phyloP scores from a whole-genome alignment of 2,888 invertebrate species.

The Platerodrilus igneus region DNA sequence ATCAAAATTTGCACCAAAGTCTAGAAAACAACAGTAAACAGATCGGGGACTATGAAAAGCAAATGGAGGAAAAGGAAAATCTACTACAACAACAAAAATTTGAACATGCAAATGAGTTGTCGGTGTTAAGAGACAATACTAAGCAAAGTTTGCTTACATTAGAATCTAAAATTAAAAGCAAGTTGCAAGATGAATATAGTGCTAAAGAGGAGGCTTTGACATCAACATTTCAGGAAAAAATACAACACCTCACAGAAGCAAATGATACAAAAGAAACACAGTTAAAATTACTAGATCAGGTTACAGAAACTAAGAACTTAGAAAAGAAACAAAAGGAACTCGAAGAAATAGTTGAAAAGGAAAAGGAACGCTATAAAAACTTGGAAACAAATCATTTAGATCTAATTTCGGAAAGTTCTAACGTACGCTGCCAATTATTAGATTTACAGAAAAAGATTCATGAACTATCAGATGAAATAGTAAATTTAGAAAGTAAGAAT shows the following conservation, averaged over 20 bases:
- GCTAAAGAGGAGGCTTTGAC: conserved; percentile 32
- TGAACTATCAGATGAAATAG: conserved; percentile 1
- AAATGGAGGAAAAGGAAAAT: conserved; percentile 5
- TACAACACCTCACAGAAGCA: conserved; percentile 32
- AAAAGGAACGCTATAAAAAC: conserved; percentile 31
- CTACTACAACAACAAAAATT: background rate
- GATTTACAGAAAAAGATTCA: conserved; percentile 32
- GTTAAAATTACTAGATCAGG: conserved; percentile 50
- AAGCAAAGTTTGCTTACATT: conserved; percentile 39
- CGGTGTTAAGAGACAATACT: conserved; percentile 49
- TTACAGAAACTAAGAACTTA: conserved; percentile 44
- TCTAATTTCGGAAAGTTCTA: conserved; percentile 37
- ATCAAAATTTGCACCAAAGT: conserved; percentile 22
- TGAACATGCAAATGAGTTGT: conserved; percentile 48
- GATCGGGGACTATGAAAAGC: conserved; percentile 25
- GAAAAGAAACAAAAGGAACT: conserved; percentile 48
- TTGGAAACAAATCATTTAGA: conserved; percentile 41
- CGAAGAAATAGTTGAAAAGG: conserved; percentile 37
- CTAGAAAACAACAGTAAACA: conserved; percentile 24
- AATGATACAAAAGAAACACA: conserved; percentile 46
- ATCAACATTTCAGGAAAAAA: conserved; percentile 34
- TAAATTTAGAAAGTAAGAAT: conserved; percentile 6
- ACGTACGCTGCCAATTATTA: conserved; percentile 45
- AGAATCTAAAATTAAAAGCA: conserved; percentile 38
- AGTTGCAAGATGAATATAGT: conserved; percentile 32